Conservation (phyloP, 2,888 invertebrate genomes). For the Tinea pellionella region DNA sequence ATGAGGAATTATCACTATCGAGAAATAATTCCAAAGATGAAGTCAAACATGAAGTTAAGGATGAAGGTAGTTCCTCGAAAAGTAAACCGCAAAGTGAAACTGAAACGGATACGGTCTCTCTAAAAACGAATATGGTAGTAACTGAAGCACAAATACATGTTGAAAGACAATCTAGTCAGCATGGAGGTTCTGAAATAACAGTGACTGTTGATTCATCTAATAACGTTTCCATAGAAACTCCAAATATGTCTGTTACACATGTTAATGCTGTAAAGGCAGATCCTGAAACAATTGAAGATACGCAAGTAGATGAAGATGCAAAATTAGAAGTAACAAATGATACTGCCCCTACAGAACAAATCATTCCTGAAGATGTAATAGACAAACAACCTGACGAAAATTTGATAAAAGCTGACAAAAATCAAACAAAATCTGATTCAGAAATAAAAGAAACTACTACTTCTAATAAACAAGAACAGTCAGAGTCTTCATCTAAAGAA, state of each 20-base stretch:
- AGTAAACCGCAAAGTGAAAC: slow-evolving; percentile 51
- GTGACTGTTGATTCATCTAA: slow-evolving; percentile 55
- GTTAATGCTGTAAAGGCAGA: slow-evolving; percentile 29
- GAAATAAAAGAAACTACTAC: slow-evolving; percentile 9
- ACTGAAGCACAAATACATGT: slow-evolving; percentile 67
- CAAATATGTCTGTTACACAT: slow-evolving; percentile 47
- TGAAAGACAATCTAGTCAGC: slow-evolving; percentile 52
- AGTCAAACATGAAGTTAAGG: slow-evolving; percentile 23
- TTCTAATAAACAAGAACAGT: slow-evolving; percentile 1
- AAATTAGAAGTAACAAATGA: slow-evolving; percentile 15
- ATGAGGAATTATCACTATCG: slow-evolving; percentile 27
- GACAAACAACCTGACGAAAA: not conserved
- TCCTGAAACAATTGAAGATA: slow-evolving; percentile 1
- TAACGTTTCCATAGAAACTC: slow-evolving; percentile 54
- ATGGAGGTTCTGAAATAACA: slow-evolving; percentile 54
- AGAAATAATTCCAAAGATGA: slow-evolving; percentile 20
- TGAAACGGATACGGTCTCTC: slow-evolving; percentile 57
- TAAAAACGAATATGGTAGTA: slow-evolving; percentile 60
- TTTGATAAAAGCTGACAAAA: slow-evolving; percentile 13
- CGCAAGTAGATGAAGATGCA: slow-evolving; percentile 16
- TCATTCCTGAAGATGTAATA: not conserved
- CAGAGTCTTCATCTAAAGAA: slow-evolving; percentile 17
- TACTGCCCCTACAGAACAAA: not conserved
- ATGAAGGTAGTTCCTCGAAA: slow-evolving; percentile 28
- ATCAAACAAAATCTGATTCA: slow-evolving; percentile 2